Conservation (phyloP, 2,888 invertebrate species). For the Venustoraphidia nigricollis region DNA sequence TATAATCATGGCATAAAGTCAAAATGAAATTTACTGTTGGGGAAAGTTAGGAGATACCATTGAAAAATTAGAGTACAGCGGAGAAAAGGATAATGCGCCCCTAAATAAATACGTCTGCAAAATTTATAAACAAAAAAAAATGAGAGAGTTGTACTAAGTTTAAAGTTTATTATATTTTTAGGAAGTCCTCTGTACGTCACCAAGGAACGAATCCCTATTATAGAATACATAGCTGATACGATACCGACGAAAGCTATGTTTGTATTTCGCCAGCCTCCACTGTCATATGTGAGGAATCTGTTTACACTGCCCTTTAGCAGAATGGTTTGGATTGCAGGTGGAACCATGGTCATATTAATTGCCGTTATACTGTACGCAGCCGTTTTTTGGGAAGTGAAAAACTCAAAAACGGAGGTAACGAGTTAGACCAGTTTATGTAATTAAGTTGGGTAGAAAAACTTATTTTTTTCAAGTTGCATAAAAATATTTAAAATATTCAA, state of each 20-base stretch:
- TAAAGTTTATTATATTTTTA: conserved; percentile 11
- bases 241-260: conserved; percentile 37
- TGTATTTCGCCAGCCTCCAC: conserved; percentile 48
- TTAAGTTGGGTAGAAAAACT: too few relatives aligned
- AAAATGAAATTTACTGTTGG: too few relatives aligned
- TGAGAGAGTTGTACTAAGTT: too few relatives aligned
- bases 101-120: too few relatives aligned
- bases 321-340: conserved; percentile 44
- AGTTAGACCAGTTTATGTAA: too few relatives aligned
- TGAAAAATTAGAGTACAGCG: too few relatives aligned
- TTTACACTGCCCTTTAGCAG: conserved; percentile 47
- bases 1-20: too few relatives aligned
- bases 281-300: conserved; percentile 48
- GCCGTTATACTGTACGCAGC: conserved; percentile 31
- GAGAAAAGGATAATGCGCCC: too few relatives aligned
- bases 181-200: conserved; percentile 28
- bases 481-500: too few relatives aligned
- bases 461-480: too few relatives aligned
- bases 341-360: conserved; percentile 32
- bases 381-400: conserved; percentile 26
- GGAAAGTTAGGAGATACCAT: too few relatives aligned
- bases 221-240: conserved; percentile 40
- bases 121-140: too few relatives aligned
- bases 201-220: conserved; percentile 19
- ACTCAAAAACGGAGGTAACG: conserved; percentile 6